phyloP scores from a whole-genome alignment of 2,888 invertebrate genomes.

The Notodonta ziczac region DNA sequence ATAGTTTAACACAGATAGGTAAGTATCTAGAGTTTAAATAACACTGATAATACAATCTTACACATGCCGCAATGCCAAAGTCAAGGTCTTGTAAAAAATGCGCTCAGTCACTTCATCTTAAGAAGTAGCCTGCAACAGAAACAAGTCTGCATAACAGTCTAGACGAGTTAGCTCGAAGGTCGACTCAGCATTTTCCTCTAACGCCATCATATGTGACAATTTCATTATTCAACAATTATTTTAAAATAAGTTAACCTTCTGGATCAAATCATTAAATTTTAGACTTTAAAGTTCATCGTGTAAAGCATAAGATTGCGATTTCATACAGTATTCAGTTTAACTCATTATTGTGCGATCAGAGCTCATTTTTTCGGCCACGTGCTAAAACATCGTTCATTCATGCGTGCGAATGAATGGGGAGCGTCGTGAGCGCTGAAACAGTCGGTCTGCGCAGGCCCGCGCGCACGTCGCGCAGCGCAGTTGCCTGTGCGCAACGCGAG shows the following conservation, averaged over 20 bases:
- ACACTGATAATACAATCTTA: constrained; percentile 4
- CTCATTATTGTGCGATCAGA: background rate
- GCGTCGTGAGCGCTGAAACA: constrained; percentile 55
- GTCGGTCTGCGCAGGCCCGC: constrained; percentile 70
- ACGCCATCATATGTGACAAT: constrained; percentile 42
- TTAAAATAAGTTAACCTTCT: background rate
- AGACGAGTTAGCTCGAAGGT: constrained; percentile 21
- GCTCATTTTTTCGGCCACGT: constrained; percentile 65
- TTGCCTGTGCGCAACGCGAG: constrained; percentile 53
- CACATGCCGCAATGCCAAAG: constrained; percentile 6
- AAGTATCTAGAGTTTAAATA: constrained; percentile 3
- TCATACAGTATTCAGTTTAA: background rate
- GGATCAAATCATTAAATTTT: background rate
- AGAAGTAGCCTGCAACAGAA: constrained; percentile 4
- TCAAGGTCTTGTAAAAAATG: constrained; percentile 2
- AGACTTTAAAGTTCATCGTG: background rate
- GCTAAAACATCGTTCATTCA: constrained; percentile 72
- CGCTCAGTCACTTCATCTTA: background rate
- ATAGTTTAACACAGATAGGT: constrained; percentile 1
- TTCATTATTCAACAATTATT: constrained; percentile 39
- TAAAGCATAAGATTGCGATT: constrained; percentile 1
- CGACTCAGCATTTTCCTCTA: constrained; percentile 29
- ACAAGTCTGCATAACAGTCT: constrained; percentile 22
- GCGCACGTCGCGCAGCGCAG: constrained; percentile 68
- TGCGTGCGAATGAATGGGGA: constrained; percentile 74